Conservation (phyloP, 2,888 invertebrate species). For the Coenonympha glycerion region DNA sequence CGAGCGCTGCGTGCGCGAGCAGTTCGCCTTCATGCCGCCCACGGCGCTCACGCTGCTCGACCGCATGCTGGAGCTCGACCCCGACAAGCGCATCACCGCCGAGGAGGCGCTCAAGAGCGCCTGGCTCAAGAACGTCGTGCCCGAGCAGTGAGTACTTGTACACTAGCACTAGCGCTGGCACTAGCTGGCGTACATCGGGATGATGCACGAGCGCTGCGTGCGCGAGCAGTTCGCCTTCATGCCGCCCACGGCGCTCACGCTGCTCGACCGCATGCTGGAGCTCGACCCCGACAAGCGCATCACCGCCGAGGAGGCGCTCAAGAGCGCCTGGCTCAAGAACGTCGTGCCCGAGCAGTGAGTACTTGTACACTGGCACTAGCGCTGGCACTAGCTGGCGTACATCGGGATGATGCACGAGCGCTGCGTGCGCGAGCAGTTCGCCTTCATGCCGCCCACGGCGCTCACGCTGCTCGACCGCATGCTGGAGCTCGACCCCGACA, state of each 20-base stretch:
- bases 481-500: conserved; percentile 96
- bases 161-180: too few species aligned
- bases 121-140: conserved; percentile 74
- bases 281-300: conserved; percentile 95
- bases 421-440: background rate
- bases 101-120: conserved; percentile 93
- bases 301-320: conserved; percentile 94
- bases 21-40: conserved; percentile 73
- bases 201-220: too few species aligned
- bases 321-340: conserved; percentile 83
- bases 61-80: conserved; percentile 97
- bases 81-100: conserved; percentile 93
- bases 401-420: too few species aligned
- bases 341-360: background rate
- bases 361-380: background rate
- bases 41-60: conserved; percentile 93
- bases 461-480: conserved; percentile 95
- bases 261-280: conserved; percentile 96
- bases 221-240: conserved; percentile 9
- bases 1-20: conserved; percentile 81
- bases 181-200: too few species aligned
- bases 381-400: too few species aligned
- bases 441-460: conserved; percentile 81
- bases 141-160: background rate
- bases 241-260: conserved; percentile 90